Conservation (phyloP, 2,113 vertebrate genomes). For the Tachycineta bicolor region DNA sequence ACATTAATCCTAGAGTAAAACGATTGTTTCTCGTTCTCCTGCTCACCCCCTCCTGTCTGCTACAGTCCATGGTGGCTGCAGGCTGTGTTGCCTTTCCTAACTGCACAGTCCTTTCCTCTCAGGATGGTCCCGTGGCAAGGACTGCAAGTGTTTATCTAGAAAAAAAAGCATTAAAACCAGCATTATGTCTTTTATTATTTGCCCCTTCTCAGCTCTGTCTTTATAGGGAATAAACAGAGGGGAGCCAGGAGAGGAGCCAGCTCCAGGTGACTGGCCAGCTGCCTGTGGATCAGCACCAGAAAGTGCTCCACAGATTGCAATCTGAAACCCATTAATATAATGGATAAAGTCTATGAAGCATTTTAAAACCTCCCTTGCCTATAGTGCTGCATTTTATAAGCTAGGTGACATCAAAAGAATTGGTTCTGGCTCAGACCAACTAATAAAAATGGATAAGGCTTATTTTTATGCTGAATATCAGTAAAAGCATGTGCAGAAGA, state of each 20-base stretch:
- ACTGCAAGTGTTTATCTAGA: not conserved
- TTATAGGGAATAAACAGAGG: not conserved
- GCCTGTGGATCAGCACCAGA: slow-evolving; percentile 44
- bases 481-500: slow-evolving; percentile 73
- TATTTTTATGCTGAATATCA: slow-evolving; percentile 76
- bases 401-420: slow-evolving; percentile 56
- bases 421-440: slow-evolving; percentile 61
- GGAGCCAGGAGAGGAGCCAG: slow-evolving; percentile 19
- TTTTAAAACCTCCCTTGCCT: slow-evolving; percentile 62
- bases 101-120: not conserved
- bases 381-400: slow-evolving; percentile 15
- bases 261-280: slow-evolving; percentile 63
- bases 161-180: slow-evolving; percentile 17
- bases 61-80: not conserved
- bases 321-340: slow-evolving; percentile 66
- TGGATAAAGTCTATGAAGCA: slow-evolving; percentile 64
- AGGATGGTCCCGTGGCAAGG: not conserved
- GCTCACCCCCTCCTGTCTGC: not conserved
- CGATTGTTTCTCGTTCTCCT: not conserved
- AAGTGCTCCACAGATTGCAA: slow-evolving; percentile 53
- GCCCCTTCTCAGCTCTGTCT: not conserved
- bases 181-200: not conserved
- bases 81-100: not conserved
- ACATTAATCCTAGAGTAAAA: not conserved
- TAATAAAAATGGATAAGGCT: slow-evolving; percentile 69